Conservation (phyloP, 2,113 vertebrate genomes). For the Gasterosteus nipponicus region DNA sequence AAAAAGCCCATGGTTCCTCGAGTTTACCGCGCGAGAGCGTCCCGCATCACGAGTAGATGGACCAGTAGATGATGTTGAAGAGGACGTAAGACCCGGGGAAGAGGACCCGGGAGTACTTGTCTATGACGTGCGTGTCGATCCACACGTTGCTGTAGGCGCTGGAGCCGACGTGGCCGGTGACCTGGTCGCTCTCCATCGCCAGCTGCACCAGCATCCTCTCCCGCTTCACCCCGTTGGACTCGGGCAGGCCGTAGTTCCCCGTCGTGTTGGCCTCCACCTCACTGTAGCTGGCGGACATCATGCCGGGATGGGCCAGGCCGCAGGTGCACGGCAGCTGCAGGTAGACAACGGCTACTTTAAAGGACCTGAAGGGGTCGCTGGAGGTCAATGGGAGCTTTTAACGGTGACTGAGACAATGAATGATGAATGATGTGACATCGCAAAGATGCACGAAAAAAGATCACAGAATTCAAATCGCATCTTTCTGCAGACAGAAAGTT, state of each 20-base stretch:
- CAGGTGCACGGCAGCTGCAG: slow-evolving; percentile 87
- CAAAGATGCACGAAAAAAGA: neutral
- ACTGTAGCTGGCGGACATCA: slow-evolving; percentile 86
- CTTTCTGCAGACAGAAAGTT: too few species aligned
- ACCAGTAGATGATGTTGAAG: slow-evolving; percentile 97
- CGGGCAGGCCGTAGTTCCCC: slow-evolving; percentile 80
- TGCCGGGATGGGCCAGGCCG: slow-evolving; percentile 81
- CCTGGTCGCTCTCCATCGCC: slow-evolving; percentile 81
- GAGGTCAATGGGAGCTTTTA: neutral
- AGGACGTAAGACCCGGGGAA: slow-evolving; percentile 91
- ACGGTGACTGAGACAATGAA: neutral
- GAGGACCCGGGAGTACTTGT: slow-evolving; percentile 92
- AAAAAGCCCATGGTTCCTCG: neutral
- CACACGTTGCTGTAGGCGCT: slow-evolving; percentile 84
- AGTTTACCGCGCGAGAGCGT: neutral
- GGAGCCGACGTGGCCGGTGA: slow-evolving; percentile 80
- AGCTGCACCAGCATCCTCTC: slow-evolving; percentile 88
- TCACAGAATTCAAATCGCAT: neutral
- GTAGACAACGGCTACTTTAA: neutral
- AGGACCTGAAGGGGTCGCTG: neutral
- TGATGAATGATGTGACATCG: neutral
- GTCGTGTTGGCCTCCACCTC: slow-evolving; percentile 85
- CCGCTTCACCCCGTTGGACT: slow-evolving; percentile 82
- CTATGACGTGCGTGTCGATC: slow-evolving; percentile 92
- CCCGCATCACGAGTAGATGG: slow-evolving; percentile 87